A percentile compares a stretch with the other conserved stretches of the same genome.
phyloP scores from a whole-genome alignment of 2,888 invertebrate species.

The Dynastes maya region DNA sequence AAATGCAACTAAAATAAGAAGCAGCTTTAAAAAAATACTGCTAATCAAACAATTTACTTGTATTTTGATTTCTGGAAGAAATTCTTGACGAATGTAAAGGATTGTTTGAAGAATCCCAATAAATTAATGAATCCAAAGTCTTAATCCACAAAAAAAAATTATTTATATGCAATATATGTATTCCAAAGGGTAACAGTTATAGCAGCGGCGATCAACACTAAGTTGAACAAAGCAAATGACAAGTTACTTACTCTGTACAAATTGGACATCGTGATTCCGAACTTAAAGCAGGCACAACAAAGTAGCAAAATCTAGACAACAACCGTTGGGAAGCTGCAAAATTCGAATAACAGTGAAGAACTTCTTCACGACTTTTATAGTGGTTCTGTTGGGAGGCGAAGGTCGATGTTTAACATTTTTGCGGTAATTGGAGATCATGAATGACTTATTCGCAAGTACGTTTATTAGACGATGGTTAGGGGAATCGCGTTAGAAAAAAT shows the following conservation, averaged over 20 bases:
- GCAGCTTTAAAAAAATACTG: too few relatives aligned
- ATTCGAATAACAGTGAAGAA: slow-evolving; percentile 37
- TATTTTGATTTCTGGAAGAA: too few relatives aligned
- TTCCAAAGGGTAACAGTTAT: too few relatives aligned
- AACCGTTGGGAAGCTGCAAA: slow-evolving; percentile 8
- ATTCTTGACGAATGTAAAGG: too few relatives aligned
- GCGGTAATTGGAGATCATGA: slow-evolving; percentile 33
- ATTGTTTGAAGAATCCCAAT: too few relatives aligned
- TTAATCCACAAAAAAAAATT: neutral
- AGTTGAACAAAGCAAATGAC: neutral
- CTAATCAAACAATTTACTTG: too few relatives aligned
- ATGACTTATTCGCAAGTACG: slow-evolving; percentile 13
- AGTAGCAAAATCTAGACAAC: slow-evolving; percentile 3
- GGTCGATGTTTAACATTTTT: slow-evolving; percentile 40
- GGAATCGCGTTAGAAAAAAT: slow-evolving; percentile 25
- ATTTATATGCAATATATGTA: neutral
- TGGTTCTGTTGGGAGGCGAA: slow-evolving; percentile 10
- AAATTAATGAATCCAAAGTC: too few relatives aligned
- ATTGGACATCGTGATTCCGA: slow-evolving; percentile 10
- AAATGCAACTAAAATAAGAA: too few relatives aligned
- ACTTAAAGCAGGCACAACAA: neutral
- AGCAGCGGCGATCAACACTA: too few relatives aligned
- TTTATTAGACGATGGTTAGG: neutral
- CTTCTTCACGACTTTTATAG: slow-evolving; percentile 41
- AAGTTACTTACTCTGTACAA: slow-evolving; percentile 36